Conservation (phyloP, 1,140 invertebrate genomes). For the Drosophila simulans region DNA sequence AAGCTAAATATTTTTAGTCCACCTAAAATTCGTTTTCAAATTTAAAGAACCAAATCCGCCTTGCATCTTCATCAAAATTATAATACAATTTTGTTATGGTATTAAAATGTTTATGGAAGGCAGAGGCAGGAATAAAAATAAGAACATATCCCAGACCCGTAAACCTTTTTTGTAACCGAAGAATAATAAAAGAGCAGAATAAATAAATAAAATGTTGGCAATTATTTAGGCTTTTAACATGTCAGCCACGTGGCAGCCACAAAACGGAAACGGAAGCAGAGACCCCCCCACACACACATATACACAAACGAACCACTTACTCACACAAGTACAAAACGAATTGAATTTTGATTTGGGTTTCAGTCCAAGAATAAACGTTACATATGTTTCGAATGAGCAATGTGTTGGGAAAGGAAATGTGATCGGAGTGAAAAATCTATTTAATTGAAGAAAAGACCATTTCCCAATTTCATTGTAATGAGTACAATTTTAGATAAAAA, state of each 20-base stretch:
- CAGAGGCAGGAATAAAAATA: conserved; percentile 3
- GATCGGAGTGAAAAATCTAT: conserved; percentile 19
- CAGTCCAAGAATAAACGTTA: conserved; percentile 37
- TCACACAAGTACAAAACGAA: conserved; percentile 30
- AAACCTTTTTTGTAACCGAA: conserved; percentile 21
- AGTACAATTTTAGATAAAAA: conserved; percentile 4
- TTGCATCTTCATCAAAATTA: conserved; percentile 9
- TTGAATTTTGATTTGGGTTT: conserved; percentile 73
- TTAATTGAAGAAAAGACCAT: conserved; percentile 25
- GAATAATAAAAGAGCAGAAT: conserved; percentile 39
- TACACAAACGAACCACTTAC: not conserved
- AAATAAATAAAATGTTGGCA: conserved; percentile 64
- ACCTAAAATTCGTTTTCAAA: not conserved
- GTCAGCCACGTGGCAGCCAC: conserved; percentile 69
- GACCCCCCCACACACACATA: conserved; percentile 6
- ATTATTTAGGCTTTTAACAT: conserved; percentile 75
- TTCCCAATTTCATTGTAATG: conserved; percentile 3
- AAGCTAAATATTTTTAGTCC: too few species aligned
- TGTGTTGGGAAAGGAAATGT: not conserved
- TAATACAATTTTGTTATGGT: conserved; percentile 21
- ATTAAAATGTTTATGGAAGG: conserved; percentile 23
- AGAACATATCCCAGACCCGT: conserved; percentile 8
- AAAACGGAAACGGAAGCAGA: conserved; percentile 69
- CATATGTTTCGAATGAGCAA: conserved; percentile 39
- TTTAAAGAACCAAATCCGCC: conserved; percentile 5